phyloP scores from a whole-genome alignment of 2,888 invertebrate species.

The Peribatodes rhomboidaria region DNA sequence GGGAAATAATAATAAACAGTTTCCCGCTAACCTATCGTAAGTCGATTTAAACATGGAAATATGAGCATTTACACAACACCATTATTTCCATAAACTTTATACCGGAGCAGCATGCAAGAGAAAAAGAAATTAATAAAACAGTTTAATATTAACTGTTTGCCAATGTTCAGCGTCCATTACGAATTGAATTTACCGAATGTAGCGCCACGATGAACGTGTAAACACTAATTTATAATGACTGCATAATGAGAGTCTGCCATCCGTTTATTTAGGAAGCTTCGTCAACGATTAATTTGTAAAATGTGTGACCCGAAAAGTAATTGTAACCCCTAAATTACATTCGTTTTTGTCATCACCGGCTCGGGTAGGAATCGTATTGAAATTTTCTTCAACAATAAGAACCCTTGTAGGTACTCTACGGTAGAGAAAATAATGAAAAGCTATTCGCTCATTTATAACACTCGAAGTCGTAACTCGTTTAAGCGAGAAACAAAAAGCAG shows the following conservation, averaged over 20 bases:
- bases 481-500: slow-evolving; percentile 61
- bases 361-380: slow-evolving; percentile 25
- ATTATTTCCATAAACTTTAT: slow-evolving; percentile 17
- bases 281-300: slow-evolving; percentile 22
- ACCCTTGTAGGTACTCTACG: slow-evolving; percentile 34
- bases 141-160: slow-evolving; percentile 12
- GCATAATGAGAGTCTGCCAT: slow-evolving; percentile 11
- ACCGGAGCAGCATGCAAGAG: slow-evolving; percentile 19
- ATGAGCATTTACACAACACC: slow-evolving; percentile 7
- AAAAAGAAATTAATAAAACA: slow-evolving; percentile 22
- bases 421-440: slow-evolving; percentile 53
- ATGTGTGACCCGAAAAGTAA: slow-evolving; percentile 30
- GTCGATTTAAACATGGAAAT: slow-evolving; percentile 47
- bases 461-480: slow-evolving; percentile 62
- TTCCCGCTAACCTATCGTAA: slow-evolving; percentile 42
- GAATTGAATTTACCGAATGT: slow-evolving; percentile 23
- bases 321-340: slow-evolving; percentile 28
- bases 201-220: slow-evolving; percentile 3
- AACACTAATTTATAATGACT: slow-evolving; percentile 27
- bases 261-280: slow-evolving; percentile 32
- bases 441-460: slow-evolving; percentile 65
- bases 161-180: slow-evolving; percentile 15
- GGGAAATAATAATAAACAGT: slow-evolving; percentile 57
- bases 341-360: slow-evolving; percentile 15
- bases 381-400: slow-evolving; percentile 48